A percentile compares a stretch with the other conserved stretches of the same genome.
phyloP scores from a whole-genome alignment of 2,797 vertebrate species.

The Smutsia temminckii region DNA sequence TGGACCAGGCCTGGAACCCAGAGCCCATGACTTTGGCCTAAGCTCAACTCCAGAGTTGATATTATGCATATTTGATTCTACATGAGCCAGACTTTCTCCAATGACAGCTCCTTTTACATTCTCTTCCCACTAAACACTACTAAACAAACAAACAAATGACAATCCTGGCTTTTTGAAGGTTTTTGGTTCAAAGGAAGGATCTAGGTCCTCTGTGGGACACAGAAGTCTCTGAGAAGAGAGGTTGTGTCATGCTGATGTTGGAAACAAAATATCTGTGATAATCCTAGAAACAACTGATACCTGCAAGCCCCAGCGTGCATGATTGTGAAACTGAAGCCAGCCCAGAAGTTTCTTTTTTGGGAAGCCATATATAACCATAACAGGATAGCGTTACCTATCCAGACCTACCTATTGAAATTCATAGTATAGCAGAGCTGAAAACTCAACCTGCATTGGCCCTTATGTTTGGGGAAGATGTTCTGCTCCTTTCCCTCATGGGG shows the following conservation, averaged over 20 bases:
- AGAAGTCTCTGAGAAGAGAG: background rate
- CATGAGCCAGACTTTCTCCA: background rate
- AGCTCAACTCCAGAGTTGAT: background rate
- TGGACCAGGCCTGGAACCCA: background rate
- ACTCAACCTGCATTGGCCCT: background rate
- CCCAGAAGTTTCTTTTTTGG: slow-evolving; percentile 5
- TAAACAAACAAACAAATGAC: background rate
- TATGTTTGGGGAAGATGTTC: background rate
- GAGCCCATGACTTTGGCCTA: background rate
- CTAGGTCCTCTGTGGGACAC: background rate
- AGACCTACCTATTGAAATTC: background rate
- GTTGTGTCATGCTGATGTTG: background rate
- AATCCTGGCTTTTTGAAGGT: background rate
- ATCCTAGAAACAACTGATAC: background rate
- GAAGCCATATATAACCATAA: background rate
- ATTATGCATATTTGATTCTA: background rate
- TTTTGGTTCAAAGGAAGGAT: background rate
- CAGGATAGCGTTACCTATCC: background rate
- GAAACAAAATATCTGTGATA: background rate
- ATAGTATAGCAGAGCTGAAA: background rate
- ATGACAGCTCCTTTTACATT: background rate
- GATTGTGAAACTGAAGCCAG: slow-evolving; percentile 51
- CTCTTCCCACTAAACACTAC: background rate
- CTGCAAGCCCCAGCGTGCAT: background rate
- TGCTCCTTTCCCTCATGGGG: background rate